Base-by-base conservation (phyloP, 2,888 invertebrate genomes). In the Drosophila longiperda region DNA sequence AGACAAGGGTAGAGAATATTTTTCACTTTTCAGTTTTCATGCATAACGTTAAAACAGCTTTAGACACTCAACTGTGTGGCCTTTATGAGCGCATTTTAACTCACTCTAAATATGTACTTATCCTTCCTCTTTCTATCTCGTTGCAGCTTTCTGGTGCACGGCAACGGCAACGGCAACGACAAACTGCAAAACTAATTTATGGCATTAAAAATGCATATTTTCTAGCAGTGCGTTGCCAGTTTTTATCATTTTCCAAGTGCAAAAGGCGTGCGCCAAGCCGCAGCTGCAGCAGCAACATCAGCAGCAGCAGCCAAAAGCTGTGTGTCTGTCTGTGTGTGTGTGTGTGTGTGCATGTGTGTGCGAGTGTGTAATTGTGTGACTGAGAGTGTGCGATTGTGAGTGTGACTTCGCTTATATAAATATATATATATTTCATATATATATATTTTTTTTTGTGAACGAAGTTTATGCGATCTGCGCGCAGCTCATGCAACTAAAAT, bases 141-240 rank as follows among this genome's bases (percentile, higher is more conserved):
- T 84, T 85, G 61, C 77, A 79, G 82, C 40, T 75, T 40, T 61
- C 70, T 69, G 69, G 81, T 74, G 74, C 68, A 72, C 68, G 66
- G 74, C 36, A 58, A 52, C 53, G 50, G 50, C 61, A 49, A 55
- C 58, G 23, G 49, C 36, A 61, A 67, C 70, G 62, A 78, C 78
- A 83, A 83, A 88, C 74, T 81, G 80, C 77, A 82, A 87, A 90
- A 87, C 88, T 89, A 85, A 87, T 89, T 84, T 87, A 89, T 82
- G 83, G 83, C 88, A 88, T 86, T 86, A 87, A 89, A 88, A 89
- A 91, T 91, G 89, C 78, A 91, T 87, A 89, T 89, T 90, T 90
- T 90, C 87, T 89, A 89, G 89, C 87, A 89, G 89, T 82, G 82
- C 80, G 77, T 78, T 73, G 74, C 76, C 69, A 76, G 89, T 87